Evolutionary conservation across 1,140 invertebrate genomes (phyloP).

Genomic region (Leptonema lineaticorne): DNA sequence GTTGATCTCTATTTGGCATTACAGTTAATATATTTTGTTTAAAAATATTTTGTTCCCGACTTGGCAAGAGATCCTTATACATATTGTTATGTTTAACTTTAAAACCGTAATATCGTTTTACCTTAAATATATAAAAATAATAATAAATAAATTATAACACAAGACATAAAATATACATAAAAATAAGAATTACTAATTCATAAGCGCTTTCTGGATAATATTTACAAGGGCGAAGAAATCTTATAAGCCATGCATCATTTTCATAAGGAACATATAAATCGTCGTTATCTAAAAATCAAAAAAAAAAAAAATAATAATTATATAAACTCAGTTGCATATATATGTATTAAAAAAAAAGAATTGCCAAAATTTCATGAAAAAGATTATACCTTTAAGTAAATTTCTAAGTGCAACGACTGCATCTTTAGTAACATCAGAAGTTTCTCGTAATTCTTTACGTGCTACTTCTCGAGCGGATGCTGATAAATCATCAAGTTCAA

Average conservation of each 20-base stretch:
- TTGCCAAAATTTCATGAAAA: neutral
- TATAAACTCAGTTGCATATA: neutral
- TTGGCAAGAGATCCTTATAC: constrained; percentile 69
- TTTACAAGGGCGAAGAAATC: constrained; percentile 76
- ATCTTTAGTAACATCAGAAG: constrained; percentile 64
- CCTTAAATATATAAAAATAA: constrained; percentile 51
- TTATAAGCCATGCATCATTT: constrained; percentile 71
- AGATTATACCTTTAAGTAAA: constrained; percentile 65
- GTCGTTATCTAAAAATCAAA: constrained; percentile 62
- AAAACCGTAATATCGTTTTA: constrained; percentile 77
- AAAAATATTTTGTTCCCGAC: constrained; percentile 73
- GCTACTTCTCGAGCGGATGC: constrained; percentile 70
- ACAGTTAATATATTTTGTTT: constrained; percentile 75
- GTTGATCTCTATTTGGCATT: constrained; percentile 72
- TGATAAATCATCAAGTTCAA: constrained; percentile 66
- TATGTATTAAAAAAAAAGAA: neutral
- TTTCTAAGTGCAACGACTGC: constrained; percentile 63
- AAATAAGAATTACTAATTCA: constrained; percentile 62
- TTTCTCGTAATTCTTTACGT: constrained; percentile 69
- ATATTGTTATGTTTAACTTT: constrained; percentile 74
- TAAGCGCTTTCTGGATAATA: constrained; percentile 77
- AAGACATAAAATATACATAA: constrained; percentile 8
- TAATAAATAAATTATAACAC: constrained; percentile 14
- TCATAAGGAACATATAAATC: constrained; percentile 69
- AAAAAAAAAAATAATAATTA: neutral